These are phyloP conservation scores for Seladonia tumulorum DNA, from an alignment of 2,888 invertebrate genomes.

Conservation along the genomic window DNA sequence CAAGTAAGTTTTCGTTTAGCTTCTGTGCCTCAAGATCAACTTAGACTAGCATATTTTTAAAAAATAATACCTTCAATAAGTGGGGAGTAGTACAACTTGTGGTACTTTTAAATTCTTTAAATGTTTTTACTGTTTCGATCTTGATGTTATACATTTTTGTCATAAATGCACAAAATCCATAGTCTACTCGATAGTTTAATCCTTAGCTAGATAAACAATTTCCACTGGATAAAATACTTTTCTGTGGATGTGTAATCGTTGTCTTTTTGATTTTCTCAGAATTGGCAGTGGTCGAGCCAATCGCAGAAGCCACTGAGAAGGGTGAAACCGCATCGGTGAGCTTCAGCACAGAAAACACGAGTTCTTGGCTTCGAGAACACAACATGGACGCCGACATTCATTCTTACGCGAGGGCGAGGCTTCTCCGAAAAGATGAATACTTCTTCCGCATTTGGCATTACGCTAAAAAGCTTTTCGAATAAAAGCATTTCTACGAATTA, in stretches of 20 bases:
- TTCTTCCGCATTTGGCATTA: slow-evolving; percentile 98
- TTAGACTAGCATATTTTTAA: too few species aligned
- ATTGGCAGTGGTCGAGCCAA: slow-evolving; percentile 85
- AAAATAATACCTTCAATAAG: background rate
- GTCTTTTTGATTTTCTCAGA: slow-evolving; percentile 68
- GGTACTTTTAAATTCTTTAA: background rate
- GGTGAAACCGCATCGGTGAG: slow-evolving; percentile 90
- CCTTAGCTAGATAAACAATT: background rate
- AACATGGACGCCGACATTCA: slow-evolving; percentile 97
- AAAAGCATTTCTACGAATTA: slow-evolving; percentile 81
- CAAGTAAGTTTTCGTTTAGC: too few species aligned
- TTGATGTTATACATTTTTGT: background rate
- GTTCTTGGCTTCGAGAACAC: slow-evolving; percentile 96
- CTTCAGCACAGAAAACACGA: slow-evolving; percentile 96
- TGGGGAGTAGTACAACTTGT: background rate
- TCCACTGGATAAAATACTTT: background rate
- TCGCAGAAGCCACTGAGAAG: slow-evolving; percentile 88
- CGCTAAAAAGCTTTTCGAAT: slow-evolving; percentile 93
- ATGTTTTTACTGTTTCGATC: background rate
- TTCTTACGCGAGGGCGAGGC: slow-evolving; percentile 94
- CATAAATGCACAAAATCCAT: too few species aligned
- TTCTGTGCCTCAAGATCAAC: too few species aligned
- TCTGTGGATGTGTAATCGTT: background rate
- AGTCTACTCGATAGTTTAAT: background rate
- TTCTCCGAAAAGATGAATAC: slow-evolving; percentile 95